Percentiles rank a stretch among this genome's conserved stretches.
These are phyloP conservation scores for Eretmochelys imbricata DNA, from an alignment of 2,113 vertebrate genomes.

Conservation along the genomic window DNA sequence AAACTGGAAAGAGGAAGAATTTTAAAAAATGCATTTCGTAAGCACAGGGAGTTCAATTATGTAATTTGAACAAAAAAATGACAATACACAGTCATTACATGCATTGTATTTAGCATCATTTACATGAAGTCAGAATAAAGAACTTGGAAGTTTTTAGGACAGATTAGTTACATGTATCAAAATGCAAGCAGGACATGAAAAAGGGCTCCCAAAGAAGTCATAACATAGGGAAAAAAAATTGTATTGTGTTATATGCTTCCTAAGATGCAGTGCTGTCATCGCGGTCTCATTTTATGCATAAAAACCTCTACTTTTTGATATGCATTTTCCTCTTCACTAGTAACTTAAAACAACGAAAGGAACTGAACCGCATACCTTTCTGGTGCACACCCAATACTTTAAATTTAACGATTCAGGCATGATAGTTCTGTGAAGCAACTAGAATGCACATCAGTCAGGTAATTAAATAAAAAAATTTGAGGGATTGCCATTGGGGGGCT, in stretches of 20 bases:
- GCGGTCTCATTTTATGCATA: neutral
- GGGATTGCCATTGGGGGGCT: neutral
- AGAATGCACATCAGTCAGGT: neutral
- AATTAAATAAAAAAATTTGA: neutral
- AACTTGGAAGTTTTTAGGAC: neutral
- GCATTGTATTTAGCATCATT: neutral
- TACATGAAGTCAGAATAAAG: neutral
- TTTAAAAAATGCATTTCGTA: neutral
- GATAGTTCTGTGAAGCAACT: neutral
- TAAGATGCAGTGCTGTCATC: neutral
- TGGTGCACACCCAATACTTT: neutral
- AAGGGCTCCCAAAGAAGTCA: neutral
- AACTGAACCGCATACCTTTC: neutral
- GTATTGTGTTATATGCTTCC: neutral
- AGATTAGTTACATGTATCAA: neutral
- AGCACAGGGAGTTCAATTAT: neutral
- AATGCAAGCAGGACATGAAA: neutral
- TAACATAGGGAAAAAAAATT: neutral
- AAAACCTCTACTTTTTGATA: neutral
- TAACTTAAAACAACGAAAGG: neutral
- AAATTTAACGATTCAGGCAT: neutral
- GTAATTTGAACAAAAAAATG: neutral
- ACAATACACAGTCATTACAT: neutral
- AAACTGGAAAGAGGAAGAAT: neutral
- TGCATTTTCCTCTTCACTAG: neutral